These are phyloP conservation scores for Pachydiplax longipennis DNA, from an alignment of 2,888 invertebrate genomes.

Conservation along the genomic window DNA sequence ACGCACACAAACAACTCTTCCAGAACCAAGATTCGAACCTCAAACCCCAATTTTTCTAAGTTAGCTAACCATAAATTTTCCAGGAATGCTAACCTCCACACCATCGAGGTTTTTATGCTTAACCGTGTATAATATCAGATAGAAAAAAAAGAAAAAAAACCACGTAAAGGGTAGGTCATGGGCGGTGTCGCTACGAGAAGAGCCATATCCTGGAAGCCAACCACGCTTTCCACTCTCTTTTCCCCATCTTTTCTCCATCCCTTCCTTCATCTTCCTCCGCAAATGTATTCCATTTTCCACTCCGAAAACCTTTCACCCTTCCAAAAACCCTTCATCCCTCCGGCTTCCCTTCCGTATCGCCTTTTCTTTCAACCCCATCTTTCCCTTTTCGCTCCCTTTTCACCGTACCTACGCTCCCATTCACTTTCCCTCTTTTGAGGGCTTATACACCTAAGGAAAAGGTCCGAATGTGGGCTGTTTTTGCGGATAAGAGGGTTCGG, in stretches of 20 bases:
- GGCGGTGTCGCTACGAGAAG: no score
- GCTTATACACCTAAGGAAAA: conserved; percentile 17
- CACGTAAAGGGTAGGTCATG: no score
- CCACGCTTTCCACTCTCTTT: background rate
- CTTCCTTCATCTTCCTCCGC: background rate
- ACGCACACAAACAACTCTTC: no score
- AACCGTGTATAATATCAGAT: no score
- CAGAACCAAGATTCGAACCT: no score
- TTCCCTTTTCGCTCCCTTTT: background rate
- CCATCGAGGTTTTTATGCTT: no score
- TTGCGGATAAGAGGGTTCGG: background rate
- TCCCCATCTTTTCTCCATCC: background rate
- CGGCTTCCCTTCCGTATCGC: background rate
- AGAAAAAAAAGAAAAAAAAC: no score
- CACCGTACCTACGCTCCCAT: background rate
- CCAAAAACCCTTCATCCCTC: background rate
- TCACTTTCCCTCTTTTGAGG: background rate
- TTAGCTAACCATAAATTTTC: no score
- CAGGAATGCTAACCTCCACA: no score
- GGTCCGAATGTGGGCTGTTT: background rate
- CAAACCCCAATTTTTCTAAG: no score
- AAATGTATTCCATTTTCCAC: conserved; percentile 43
- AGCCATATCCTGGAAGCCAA: background rate
- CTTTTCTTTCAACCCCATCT: background rate
- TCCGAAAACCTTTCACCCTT: conserved; percentile 31